Evolutionary conservation across 2,888 invertebrate species (phyloP).

Genomic region (Melinaea marsaeus): DNA sequence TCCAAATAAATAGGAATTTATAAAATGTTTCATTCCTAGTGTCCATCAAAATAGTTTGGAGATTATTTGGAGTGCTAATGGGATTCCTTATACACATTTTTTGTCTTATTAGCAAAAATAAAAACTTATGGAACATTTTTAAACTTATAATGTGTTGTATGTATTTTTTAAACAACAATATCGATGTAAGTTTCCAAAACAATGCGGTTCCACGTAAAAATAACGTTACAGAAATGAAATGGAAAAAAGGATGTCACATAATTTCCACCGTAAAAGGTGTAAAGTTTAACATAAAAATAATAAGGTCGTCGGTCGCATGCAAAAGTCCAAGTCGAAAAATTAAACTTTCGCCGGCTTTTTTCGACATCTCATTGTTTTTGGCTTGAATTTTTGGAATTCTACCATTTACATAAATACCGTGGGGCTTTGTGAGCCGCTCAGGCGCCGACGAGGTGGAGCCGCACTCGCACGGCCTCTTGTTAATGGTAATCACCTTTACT

Average conservation of each 20-base stretch:
- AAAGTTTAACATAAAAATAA: slow-evolving; percentile 28
- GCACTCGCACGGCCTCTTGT: slow-evolving; percentile 27
- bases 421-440: slow-evolving; percentile 69
- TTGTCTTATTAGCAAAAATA: background rate
- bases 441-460: slow-evolving; percentile 56
- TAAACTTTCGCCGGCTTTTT: slow-evolving; percentile 68
- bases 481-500: slow-evolving; percentile 24
- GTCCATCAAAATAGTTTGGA: slow-evolving; percentile 21
- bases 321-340: slow-evolving; percentile 62
- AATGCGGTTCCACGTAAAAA: slow-evolving; percentile 3
- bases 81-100: background rate
- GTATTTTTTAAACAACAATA: background rate
- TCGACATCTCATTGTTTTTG: slow-evolving; percentile 63
- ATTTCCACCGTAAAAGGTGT: slow-evolving; percentile 26
- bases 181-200: background rate
- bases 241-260: slow-evolving; percentile 10
- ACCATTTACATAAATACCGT: slow-evolving; percentile 73
- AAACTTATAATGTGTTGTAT: background rate
- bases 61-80: slow-evolving; percentile 13
- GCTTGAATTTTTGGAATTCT: slow-evolving; percentile 71
- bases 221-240: background rate
- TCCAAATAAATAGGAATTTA: slow-evolving; percentile 22
- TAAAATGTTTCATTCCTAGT: slow-evolving; percentile 21
- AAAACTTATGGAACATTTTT: background rate
- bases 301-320: slow-evolving; percentile 37